Evolutionary conservation across 2,113 vertebrate genomes (phyloP).

Genomic region (Otolemur garnettii): DNA sequence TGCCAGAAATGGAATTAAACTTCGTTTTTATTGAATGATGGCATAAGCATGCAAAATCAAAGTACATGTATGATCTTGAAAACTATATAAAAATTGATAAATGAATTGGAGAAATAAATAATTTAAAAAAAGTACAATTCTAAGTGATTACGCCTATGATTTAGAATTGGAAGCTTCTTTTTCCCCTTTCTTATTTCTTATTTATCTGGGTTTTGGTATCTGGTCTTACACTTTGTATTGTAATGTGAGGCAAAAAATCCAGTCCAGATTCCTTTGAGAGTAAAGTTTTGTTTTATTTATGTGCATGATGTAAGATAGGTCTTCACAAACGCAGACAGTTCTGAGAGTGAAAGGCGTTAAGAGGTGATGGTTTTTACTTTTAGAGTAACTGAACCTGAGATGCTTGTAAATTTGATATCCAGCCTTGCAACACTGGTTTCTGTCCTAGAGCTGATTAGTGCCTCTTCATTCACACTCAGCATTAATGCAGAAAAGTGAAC

Average conservation of each 20-base stretch:
- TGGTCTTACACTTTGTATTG: neutral
- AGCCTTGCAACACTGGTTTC: neutral
- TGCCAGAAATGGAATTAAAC: neutral
- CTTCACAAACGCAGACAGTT: neutral
- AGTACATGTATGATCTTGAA: neutral
- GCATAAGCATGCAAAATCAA: neutral
- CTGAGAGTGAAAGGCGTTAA: neutral
- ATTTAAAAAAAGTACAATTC: neutral
- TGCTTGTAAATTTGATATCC: neutral
- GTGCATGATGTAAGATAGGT: constrained; percentile 7
- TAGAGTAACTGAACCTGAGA: neutral
- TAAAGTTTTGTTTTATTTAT: constrained; percentile 36
- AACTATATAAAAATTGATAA: neutral
- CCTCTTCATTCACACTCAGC: neutral
- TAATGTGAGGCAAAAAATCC: neutral
- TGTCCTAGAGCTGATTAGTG: neutral
- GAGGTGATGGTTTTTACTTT: neutral
- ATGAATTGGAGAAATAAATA: neutral
- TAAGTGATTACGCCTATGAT: constrained; percentile 6
- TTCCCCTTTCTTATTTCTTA: neutral
- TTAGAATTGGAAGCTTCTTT: neutral
- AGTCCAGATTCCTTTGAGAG: neutral
- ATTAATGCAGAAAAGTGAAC: neutral
- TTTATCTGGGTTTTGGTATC: neutral
- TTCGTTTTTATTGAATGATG: neutral